Evolutionary conservation across 2,797 vertebrate genomes (phyloP).

Genomic region (Fratercula arctica): DNA sequence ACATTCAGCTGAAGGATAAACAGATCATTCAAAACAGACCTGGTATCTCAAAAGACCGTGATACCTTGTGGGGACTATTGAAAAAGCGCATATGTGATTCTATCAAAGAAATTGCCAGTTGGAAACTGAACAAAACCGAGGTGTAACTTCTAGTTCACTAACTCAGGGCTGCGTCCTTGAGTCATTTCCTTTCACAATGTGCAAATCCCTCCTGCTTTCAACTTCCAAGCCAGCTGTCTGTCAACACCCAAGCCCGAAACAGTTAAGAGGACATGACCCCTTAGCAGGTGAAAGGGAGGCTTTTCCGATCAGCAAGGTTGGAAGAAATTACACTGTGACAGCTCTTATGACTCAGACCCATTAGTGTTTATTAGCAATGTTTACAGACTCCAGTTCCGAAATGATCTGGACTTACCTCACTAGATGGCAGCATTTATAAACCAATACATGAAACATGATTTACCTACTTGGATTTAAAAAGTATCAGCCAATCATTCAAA

Average conservation of each 20-base stretch:
- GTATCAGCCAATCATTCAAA: not conserved
- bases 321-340: not conserved
- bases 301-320: constrained; percentile 10
- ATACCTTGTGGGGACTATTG: not conserved
- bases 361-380: not conserved
- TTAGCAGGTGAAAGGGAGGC: constrained; percentile 20
- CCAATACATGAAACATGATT: constrained; percentile 29
- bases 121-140: constrained; percentile 47
- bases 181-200: constrained; percentile 52
- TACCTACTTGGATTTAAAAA: constrained; percentile 1
- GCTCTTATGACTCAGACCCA: not conserved
- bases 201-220: constrained; percentile 55
- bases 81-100: not conserved
- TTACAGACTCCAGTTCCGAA: constrained; percentile 2
- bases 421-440: constrained; percentile 73
- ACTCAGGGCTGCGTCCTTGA: constrained; percentile 30
- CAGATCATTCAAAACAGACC: constrained; percentile 22
- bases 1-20: constrained; percentile 1
- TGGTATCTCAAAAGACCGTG: not conserved
- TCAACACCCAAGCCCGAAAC: constrained; percentile 16
- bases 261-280: not conserved
- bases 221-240: constrained; percentile 45
- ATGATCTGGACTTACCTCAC: constrained; percentile 36
- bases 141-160: constrained; percentile 37
- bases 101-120: constrained; percentile 6